A percentile compares a stretch with the other conserved stretches of the same genome.
Evolutionary conservation across 1,140 invertebrate genomes (phyloP).

Genomic region (Melanaphis sacchari): DNA sequence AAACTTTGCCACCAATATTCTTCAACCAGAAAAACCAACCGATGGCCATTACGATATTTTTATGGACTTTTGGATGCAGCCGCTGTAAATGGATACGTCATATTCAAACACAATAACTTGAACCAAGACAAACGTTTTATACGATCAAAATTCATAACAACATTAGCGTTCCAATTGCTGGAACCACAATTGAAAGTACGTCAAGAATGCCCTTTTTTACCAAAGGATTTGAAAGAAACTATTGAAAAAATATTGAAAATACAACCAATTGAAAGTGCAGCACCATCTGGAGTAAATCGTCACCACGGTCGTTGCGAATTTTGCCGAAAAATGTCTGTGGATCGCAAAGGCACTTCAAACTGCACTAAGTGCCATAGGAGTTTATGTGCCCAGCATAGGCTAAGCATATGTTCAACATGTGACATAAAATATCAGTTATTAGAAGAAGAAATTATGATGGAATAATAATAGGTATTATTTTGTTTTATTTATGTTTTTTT

Average conservation of each 20-base stretch:
- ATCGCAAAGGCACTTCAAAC: not conserved
- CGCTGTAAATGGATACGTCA: constrained; percentile 61
- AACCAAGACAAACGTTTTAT: not conserved
- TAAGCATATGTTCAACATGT: no score
- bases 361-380: not conserved
- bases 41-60: constrained; percentile 62
- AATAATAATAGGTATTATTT: no score
- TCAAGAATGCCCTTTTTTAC: not conserved
- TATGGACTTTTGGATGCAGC: constrained; percentile 62
- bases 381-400: not conserved
- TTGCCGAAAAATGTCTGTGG: not conserved
- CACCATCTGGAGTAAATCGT: not conserved
- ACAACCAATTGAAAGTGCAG: not conserved
- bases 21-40: constrained; percentile 58
- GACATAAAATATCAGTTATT: no score
- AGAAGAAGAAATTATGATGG: no score
- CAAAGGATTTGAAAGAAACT: not conserved
- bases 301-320: not conserved
- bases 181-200: not conserved
- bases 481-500: no score
- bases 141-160: not conserved
- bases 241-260: not conserved
- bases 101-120: not conserved
- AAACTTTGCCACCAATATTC: constrained; percentile 61
- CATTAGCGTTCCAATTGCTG: not conserved